Evolutionary conservation across 92 coral and sea anemone species (phyloP).

Genomic region (Heteractis magnifica): DNA sequence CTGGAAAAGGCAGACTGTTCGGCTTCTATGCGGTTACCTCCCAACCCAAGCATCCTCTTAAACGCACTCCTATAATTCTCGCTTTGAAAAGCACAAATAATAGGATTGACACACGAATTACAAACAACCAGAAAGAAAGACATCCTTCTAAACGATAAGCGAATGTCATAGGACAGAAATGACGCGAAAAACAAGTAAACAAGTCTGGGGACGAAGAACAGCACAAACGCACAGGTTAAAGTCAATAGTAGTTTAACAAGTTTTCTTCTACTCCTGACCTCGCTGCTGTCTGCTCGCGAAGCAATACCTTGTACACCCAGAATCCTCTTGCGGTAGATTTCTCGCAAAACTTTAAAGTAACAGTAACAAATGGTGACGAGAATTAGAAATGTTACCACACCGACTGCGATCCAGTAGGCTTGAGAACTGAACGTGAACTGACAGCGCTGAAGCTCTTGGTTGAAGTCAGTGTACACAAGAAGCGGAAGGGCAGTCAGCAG

Average conservation of each 20-base stretch:
- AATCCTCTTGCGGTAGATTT: conserved; percentile 24
- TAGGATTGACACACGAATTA: conserved; percentile 60
- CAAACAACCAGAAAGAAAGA: conserved; percentile 50
- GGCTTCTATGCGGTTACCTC: neutral
- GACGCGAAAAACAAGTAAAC: conserved; percentile 48
- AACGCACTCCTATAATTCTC: conserved; percentile 48
- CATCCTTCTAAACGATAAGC: conserved; percentile 33
- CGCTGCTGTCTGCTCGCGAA: conserved; percentile 17
- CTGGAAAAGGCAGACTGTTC: neutral
- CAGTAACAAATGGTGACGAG: conserved; percentile 50
- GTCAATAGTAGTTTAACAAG: conserved; percentile 38
- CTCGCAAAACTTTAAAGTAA: conserved; percentile 49
- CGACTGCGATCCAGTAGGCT: conserved; percentile 53
- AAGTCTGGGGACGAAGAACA: conserved; percentile 49
- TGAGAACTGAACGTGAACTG: conserved; percentile 41
- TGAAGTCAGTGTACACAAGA: conserved; percentile 48
- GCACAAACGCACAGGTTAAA: conserved; percentile 41
- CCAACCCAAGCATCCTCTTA: neutral
- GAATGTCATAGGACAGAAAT: conserved; percentile 4
- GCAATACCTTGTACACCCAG: conserved; percentile 22
- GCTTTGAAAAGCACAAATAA: conserved; percentile 53
- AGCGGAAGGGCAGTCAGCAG: conserved; percentile 42
- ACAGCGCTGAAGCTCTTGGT: conserved; percentile 32
- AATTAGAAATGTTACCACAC: conserved; percentile 26
- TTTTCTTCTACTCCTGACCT: conserved; percentile 35